Evolutionary conservation across 2,888 invertebrate genomes (phyloP).

Genomic region (Branchinecta sandiegonensis): DNA sequence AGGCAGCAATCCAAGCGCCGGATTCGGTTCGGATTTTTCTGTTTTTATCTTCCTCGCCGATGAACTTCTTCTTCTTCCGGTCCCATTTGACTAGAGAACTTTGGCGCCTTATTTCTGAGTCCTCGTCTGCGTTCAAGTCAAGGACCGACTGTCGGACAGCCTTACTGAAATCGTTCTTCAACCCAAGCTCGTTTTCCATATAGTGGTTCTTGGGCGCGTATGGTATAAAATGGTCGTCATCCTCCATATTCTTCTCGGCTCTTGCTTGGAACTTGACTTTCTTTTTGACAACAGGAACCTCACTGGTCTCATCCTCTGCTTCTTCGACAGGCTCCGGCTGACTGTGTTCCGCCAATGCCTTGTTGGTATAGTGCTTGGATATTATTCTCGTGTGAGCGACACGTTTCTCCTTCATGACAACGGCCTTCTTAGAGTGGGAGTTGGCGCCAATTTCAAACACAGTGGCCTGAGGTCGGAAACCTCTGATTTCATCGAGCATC

Average conservation of each 20-base stretch:
- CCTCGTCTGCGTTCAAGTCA: constrained; percentile 69
- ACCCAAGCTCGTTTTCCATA: constrained; percentile 66
- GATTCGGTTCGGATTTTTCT: constrained; percentile 89
- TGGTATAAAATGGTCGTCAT: constrained; percentile 72
- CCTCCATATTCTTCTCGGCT: constrained; percentile 32
- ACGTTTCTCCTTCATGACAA: constrained; percentile 78
- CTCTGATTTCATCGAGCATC: constrained; percentile 51
- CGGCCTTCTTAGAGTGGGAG: constrained; percentile 56
- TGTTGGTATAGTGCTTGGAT: constrained; percentile 39
- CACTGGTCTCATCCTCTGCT: constrained; percentile 44
- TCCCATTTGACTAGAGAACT: constrained; percentile 65
- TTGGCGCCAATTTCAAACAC: constrained; percentile 81
- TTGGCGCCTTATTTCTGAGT: constrained; percentile 45
- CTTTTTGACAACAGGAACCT: constrained; percentile 43
- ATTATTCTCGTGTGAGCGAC: constrained; percentile 44
- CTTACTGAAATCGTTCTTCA: constrained; percentile 55
- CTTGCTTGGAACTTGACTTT: constrained; percentile 40
- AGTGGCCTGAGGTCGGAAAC: constrained; percentile 66
- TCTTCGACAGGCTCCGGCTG: constrained; percentile 34
- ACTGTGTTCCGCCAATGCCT: constrained; percentile 15
- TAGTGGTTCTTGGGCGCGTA: constrained; percentile 70
- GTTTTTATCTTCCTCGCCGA: constrained; percentile 43
- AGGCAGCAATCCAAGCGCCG: constrained; percentile 82
- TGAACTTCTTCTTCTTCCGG: constrained; percentile 88
- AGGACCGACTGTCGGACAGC: constrained; percentile 64